Evolutionary conservation across 2,888 invertebrate species (phyloP), one percentile per base, ranked within the genome.

Genomic region (Idaea dimidiata): DNA sequence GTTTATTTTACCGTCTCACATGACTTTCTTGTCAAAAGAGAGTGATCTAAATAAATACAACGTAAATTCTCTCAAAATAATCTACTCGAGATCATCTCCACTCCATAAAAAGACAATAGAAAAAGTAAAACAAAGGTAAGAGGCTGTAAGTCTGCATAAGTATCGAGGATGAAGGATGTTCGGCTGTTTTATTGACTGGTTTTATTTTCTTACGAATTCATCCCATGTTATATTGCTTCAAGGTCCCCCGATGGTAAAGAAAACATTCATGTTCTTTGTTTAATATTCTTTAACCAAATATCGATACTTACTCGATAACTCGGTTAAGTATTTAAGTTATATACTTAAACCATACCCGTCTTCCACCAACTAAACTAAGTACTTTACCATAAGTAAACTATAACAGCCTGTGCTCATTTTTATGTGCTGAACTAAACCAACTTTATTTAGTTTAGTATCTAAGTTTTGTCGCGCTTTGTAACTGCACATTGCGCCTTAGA

Each of bases 1-100:
- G 4, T 82, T 87, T 72, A 17, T 84, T 17, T 72, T 84, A 16
- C 89, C 89, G 1, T 81, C 82, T 24, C 63, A 76, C 43, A 72
- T 88, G 17, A 76, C 71, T 33, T 77, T 76, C 60, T 62, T 87
- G 57, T 78, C 81, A n/a, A 87, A 88, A 64, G 72, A 75, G 17
- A 70, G 73, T 56, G 75, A 79, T 60, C 61, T 77, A 33, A 69
- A 78, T 54, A 72, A 79, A 62, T 81, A 70, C 62, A 80, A 84
- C 70, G 68, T 85, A 60, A 78, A 83, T 68, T 82, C 85, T 43
- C 75, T 89, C n/a, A 81, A 79, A 79, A 76, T 82, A 62, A 77
- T 88, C 58, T 88, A 88, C 69, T 86, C 83, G 17, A 80, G 86
- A 57, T 81, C 86, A 63, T 80, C 83, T 57, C 86, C 85, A 63